These are phyloP conservation scores for Amblyopsis hoosieri DNA, from an alignment of 2,797 vertebrate species.

Conservation along the genomic window DNA sequence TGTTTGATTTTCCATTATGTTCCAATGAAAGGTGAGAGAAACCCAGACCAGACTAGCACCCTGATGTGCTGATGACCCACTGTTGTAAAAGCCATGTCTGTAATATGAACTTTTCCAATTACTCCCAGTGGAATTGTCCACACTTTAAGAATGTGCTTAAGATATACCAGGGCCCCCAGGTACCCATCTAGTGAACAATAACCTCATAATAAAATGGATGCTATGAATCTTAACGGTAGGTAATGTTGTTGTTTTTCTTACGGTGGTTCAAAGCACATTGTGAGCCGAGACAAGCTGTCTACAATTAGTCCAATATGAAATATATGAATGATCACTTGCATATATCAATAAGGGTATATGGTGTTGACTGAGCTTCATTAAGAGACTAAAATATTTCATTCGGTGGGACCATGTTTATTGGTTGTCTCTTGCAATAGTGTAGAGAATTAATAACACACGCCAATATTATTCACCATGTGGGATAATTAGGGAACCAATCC, in stretches of 20 bases:
- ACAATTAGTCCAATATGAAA: conserved; percentile 56
- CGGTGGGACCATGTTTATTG: conserved; percentile 70
- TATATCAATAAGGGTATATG: conserved; percentile 62
- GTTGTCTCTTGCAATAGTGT: conserved; percentile 66
- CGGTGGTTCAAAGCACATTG: conserved; percentile 44
- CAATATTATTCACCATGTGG: conserved; percentile 68
- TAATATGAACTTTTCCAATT: conserved; percentile 56
- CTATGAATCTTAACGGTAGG: conserved; percentile 49
- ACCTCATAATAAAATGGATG: conserved; percentile 58
- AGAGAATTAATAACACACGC: conserved; percentile 74
- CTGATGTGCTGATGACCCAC: conserved; percentile 47
- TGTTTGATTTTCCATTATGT: conserved; percentile 79
- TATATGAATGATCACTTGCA: conserved; percentile 60
- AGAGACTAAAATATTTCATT: conserved; percentile 73
- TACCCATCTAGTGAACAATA: conserved; percentile 55
- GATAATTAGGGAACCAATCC: conserved; percentile 71
- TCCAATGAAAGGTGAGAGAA: conserved; percentile 64
- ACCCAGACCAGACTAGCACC: conserved; percentile 30
- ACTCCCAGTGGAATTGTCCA: conserved; percentile 44
- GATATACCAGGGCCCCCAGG: conserved; percentile 43
- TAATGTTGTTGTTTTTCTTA: conserved; percentile 52
- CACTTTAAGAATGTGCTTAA: conserved; percentile 41
- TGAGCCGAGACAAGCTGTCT: conserved; percentile 36
- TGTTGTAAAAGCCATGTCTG: conserved; percentile 48
- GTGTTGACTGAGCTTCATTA: conserved; percentile 71